phyloP scores from a whole-genome alignment of 92 coral and sea anemone species.

The Palythoa heliodiscus region DNA sequence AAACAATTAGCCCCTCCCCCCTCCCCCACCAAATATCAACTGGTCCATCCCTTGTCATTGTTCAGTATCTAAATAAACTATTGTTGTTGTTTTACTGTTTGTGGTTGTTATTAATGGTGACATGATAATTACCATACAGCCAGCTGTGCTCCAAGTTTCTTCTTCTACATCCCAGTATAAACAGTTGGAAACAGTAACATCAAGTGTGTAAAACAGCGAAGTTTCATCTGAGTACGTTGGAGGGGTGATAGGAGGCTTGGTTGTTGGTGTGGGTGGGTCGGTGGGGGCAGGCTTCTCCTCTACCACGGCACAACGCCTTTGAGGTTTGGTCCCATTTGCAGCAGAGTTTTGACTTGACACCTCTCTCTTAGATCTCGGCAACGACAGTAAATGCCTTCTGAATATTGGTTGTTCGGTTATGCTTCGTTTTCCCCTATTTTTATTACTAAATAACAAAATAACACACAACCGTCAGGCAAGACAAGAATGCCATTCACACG shows the following conservation, averaged over 20 bases:
- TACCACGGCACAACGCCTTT: conserved; percentile 47
- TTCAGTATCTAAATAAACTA: no score
- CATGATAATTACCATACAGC: conserved; percentile 71
- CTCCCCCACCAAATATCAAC: no score
- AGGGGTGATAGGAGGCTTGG: conserved; percentile 54
- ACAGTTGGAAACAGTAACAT: conserved; percentile 66
- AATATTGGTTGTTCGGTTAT: neutral
- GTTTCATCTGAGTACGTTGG: conserved; percentile 36
- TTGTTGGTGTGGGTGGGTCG: conserved; percentile 49
- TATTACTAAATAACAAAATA: no score
- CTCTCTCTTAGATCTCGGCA: neutral
- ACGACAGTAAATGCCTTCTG: neutral
- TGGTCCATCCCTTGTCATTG: no score
- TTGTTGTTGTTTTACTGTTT: no score
- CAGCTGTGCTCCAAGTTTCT: conserved; percentile 77
- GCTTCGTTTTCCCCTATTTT: neutral
- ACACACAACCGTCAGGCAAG: no score
- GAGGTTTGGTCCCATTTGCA: conserved; percentile 9
- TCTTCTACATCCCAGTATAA: conserved; percentile 67
- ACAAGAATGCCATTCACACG: no score
- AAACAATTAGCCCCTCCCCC: no score
- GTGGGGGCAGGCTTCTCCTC: conserved; percentile 74
- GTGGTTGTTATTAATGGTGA: no score
- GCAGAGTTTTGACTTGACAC: neutral
- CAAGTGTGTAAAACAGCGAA: conserved; percentile 62